phyloP scores from a whole-genome alignment of 2,888 invertebrate species.

The Drosophila borealis region DNA sequence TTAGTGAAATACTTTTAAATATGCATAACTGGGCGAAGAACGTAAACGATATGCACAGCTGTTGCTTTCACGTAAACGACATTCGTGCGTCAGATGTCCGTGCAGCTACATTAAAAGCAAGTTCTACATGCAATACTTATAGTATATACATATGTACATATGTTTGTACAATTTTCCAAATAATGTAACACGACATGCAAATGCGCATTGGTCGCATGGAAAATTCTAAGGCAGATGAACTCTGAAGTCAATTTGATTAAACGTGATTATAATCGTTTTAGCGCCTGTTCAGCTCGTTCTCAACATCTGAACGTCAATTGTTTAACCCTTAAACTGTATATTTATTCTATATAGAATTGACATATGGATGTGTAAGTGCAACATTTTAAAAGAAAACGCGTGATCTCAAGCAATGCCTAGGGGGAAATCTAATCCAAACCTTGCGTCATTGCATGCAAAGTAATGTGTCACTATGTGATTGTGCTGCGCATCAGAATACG shows the following conservation, averaged over 20 bases:
- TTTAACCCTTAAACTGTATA: conserved; percentile 6
- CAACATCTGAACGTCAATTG: conserved; percentile 9
- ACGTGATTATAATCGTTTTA: conserved; percentile 15
- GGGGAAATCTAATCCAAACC: conserved; percentile 20
- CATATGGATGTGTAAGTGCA: not conserved
- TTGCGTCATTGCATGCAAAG: conserved; percentile 52
- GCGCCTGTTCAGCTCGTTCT: conserved; percentile 8
- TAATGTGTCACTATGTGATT: conserved; percentile 47
- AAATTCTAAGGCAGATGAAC: conserved; percentile 28
- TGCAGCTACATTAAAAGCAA: conserved; percentile 1
- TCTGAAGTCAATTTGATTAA: conserved; percentile 27
- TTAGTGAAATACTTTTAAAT: not conserved
- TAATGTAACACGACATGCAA: conserved; percentile 8
- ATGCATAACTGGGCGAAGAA: not conserved
- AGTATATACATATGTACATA: not conserved
- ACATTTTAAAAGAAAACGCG: conserved; percentile 27
- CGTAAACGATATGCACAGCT: conserved; percentile 21
- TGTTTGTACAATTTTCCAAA: not conserved
- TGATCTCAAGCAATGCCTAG: conserved; percentile 26
- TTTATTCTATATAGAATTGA: not conserved
- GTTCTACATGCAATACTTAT: not conserved
- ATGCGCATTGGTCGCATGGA: conserved; percentile 39
- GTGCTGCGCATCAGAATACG: conserved; percentile 40
- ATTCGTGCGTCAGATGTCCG: conserved; percentile 23
- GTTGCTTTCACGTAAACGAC: conserved; percentile 15